Base-by-base conservation (phyloP, 2,113 vertebrate genomes). In the Oncorhynchus kisutch region DNA sequence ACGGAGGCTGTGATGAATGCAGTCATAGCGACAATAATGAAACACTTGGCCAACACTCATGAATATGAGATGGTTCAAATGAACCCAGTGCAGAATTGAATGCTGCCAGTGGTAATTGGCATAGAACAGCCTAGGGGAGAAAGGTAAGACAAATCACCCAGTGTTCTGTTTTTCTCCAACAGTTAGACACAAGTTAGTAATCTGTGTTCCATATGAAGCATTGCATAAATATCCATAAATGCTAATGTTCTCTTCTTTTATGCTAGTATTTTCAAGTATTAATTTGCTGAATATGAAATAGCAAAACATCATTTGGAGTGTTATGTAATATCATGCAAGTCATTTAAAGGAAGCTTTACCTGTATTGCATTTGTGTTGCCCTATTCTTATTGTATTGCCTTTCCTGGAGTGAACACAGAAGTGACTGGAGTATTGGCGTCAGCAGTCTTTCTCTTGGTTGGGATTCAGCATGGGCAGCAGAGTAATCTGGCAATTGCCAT, bases 21-120 rank as follows among this genome's bases (percentile, higher is more conserved):
- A 65, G 34, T 72, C 74, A 74, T 75, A 51, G 72, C 49, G 22
- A 78, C 70, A 73, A 72, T 77, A 80, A 74, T 69, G 64, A 72
- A 81, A 80, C 73, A 75, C 71, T 78, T 71, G 1, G 73, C 62
- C 27, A 62, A 74, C 24, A 76, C 49, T 79, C 13, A 24, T 39
- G 72, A 80, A 75, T 76, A 66, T 70, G 48, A 77, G 70, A 71
- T 45, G 5, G n/a, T 75, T 77, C 59, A 80, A 54, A 84, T 66
- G 72, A 27, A 71, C 31, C 66, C 67, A 31, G 67, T 79, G 67
- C 67, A 80, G 73, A 78, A 71, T 64, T 77, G 68, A 4, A 57
- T 70, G 72, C 78, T 78, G 77, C 82, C 59, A 76, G 27, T 79
- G 71, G 70, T 76, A 70, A 85, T 77, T 16, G 29, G 65, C 68